Percentiles rank a stretch among this genome's conserved stretches.
phyloP scores from a whole-genome alignment of 2,888 invertebrate species.

The Rhingia campestris region DNA sequence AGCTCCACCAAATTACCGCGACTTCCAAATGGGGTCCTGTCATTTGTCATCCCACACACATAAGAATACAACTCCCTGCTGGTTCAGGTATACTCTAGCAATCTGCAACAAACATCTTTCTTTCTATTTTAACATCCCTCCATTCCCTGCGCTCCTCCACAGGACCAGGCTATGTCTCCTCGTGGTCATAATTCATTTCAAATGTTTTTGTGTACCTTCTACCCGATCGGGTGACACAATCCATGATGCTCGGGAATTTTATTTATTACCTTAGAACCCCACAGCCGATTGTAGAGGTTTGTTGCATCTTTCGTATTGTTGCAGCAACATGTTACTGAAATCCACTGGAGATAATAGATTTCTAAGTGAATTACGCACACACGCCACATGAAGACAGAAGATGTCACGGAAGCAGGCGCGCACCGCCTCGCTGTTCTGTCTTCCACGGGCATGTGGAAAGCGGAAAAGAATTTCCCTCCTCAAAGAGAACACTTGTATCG shows the following conservation, averaged over 20 bases:
- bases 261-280: slow-evolving; percentile 61
- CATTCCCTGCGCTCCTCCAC: background rate
- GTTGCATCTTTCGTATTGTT: slow-evolving; percentile 48
- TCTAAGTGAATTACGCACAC: slow-evolving; percentile 67
- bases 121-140: slow-evolving; percentile 36
- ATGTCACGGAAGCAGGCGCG: slow-evolving; percentile 45
- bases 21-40: slow-evolving; percentile 57
- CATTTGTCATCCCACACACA: slow-evolving; percentile 67
- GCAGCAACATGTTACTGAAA: slow-evolving; percentile 71
- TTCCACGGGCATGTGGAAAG: slow-evolving; percentile 46
- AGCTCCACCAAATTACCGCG: slow-evolving; percentile 43
- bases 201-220: slow-evolving; percentile 40
- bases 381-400: slow-evolving; percentile 59
- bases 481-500: slow-evolving; percentile 15
- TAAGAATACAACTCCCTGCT: slow-evolving; percentile 51
- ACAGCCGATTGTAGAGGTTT: slow-evolving; percentile 36
- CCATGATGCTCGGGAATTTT: slow-evolving; percentile 53
- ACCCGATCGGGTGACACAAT: slow-evolving; percentile 69
- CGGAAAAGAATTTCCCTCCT: slow-evolving; percentile 55
- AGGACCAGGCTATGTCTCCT: slow-evolving; percentile 26
- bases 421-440: background rate
- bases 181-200: slow-evolving; percentile 66
- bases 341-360: slow-evolving; percentile 69
- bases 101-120: slow-evolving; percentile 56
- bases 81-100: slow-evolving; percentile 20